Conservation (phyloP, 1,140 invertebrate species). For the Euura saliciscinereae region DNA sequence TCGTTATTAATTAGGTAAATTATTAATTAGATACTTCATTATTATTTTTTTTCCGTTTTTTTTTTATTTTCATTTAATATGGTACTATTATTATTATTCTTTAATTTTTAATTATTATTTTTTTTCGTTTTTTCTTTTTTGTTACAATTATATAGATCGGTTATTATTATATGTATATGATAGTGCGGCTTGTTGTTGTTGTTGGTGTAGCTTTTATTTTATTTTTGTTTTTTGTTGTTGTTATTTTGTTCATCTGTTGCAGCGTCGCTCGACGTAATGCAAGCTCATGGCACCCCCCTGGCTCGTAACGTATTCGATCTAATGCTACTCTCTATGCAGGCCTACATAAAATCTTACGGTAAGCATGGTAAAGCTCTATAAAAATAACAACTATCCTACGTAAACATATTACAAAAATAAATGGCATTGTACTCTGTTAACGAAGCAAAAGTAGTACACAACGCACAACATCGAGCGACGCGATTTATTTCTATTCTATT, state of each 20-base stretch:
- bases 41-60: slow-evolving; percentile 28
- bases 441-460: slow-evolving; percentile 57
- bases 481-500: slow-evolving; percentile 44
- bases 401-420: slow-evolving; percentile 62
- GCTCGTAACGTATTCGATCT: background rate
- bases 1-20: slow-evolving; percentile 1
- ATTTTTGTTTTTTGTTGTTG: background rate
- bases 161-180: background rate
- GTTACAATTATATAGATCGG: too few relatives aligned
- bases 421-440: slow-evolving; percentile 61
- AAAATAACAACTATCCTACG: slow-evolving; percentile 63
- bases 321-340: slow-evolving; percentile 47
- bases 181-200: background rate
- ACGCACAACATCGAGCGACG: slow-evolving; percentile 56
- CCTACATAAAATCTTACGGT: slow-evolving; percentile 59
- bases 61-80: slow-evolving; percentile 5
- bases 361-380: slow-evolving; percentile 62
- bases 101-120: slow-evolving; percentile 24
- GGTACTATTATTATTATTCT: too few relatives aligned
- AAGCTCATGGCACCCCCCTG: slow-evolving; percentile 10
- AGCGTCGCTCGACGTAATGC: slow-evolving; percentile 8
- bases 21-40: slow-evolving; percentile 5
- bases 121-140: slow-evolving; percentile 11
- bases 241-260: slow-evolving; percentile 3
- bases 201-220: too few relatives aligned